Base-by-base conservation (phyloP, 2,113 vertebrate species). In the Psittacara wagleri region DNA sequence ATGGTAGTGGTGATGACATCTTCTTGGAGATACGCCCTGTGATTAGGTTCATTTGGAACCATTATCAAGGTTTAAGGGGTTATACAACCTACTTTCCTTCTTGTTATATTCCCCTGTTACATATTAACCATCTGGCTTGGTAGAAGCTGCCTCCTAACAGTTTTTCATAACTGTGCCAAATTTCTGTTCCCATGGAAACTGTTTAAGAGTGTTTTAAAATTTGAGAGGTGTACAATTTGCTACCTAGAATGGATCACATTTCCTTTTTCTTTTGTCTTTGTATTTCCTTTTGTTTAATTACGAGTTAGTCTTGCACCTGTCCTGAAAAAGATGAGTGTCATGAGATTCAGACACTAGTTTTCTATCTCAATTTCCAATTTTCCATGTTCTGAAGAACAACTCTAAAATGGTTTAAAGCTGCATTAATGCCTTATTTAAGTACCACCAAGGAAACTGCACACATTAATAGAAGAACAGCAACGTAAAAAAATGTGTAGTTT, bases 181-280 rank as follows among this genome's bases (percentile, higher is more conserved):
- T 97, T 83, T 93, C 92, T 54, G 96, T 98, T 97, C 59, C 96
- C 96, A 98, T 98, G 96, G 97, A 98, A 97, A 98, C 97, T 57
- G 81, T 86, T 94, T 95, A 97, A 96, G 92, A 74, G 72, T 57
- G 37, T 35, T 95, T 95, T 97, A 93, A 96, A 94, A 91, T 84
- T 87, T 95, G 88, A 75, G n/a, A 94, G 90, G 85, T 76, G 35
- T 80, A 92, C 35, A 77, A 68, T 87, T 97, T 97, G 62, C 67
- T 72, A 9, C 75, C 67, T 83, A 29, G 83, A 75, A 91, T 35
- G 52, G 64, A 13, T 94, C 77, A 39, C 74, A 66, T 78, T 94
- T 81, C 89, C 52, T 94, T 94, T 95, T 93, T 7, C 67, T 64
- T 76, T 10, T 15, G 33, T 29, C 59, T 70, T 77, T 63, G 48